Base-by-base conservation (phyloP, 2,797 vertebrate species). In the Anisognathus igniventris region DNA sequence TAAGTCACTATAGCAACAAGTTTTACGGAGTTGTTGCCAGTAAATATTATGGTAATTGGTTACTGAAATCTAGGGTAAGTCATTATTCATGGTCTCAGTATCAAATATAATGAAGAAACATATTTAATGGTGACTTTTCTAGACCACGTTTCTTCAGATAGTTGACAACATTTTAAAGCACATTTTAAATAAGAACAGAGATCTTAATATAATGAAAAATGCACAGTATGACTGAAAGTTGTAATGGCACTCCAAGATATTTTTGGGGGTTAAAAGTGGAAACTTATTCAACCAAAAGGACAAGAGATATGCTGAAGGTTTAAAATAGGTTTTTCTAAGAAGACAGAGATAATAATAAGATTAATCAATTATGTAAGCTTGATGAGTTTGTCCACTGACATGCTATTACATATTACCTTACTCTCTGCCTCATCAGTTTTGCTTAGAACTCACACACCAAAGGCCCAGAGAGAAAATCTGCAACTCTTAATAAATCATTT, bases 21-120 rank as follows among this genome's bases (percentile, higher is more conserved):
- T 79, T 94, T 95, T 91, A 90, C 1, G 0, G 62, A 91, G 45
- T 40, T 4, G 5, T 86, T 96, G 86, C 80, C 93, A 95, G 77
- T 94, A 96, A 96, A 96, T 95, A 96, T 93, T 95, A 68, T 70
- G 65, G 53, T 40, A 67, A 92, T 92, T 80, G 64, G 79, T 95
- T 90, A 93, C 89, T 92, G 75, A 95, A 95, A 86, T 88, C 81
- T 88, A 76, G 68, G 40, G 18, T 88, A 95, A 72, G 33, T 44
- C 70, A 85, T 85, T 92, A 91, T 77, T 94, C 91, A 72, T 74
- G 47, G 51, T 15, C 64, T 87, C 6, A 3, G 18, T 74, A 94
- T 82, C 76, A 91, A 86, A 85, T 90, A 37, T 58, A 88, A 88
- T 30, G 67, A 86, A 81, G 54, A 50, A 75, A 25, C 25, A 42